These are phyloP conservation scores for Cantharis rustica DNA, from an alignment of 2,888 invertebrate genomes.

Conservation along the genomic window DNA sequence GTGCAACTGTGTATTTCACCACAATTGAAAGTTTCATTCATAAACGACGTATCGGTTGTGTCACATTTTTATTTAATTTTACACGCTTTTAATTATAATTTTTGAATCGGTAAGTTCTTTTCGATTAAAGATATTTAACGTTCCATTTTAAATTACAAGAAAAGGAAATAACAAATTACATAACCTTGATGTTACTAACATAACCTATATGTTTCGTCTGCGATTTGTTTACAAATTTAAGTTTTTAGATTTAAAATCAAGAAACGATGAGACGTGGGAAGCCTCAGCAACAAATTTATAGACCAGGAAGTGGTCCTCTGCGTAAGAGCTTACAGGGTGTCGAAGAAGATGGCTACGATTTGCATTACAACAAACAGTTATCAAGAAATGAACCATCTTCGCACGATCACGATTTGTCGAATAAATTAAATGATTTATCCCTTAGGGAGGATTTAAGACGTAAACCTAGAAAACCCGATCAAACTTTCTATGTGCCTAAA, in stretches of 20 bases:
- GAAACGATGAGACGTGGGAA: constrained; percentile 62
- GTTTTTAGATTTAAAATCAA: constrained; percentile 17
- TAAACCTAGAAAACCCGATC: constrained; percentile 62
- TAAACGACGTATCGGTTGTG: neutral
- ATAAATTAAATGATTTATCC: constrained; percentile 40
- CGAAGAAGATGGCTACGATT: constrained; percentile 62
- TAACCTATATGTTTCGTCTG: constrained; percentile 18
- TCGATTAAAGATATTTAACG: neutral
- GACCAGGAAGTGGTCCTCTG: constrained; percentile 77
- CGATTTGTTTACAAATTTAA: neutral
- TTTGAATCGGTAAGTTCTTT: neutral
- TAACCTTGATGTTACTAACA: constrained; percentile 18
- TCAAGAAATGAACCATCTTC: constrained; percentile 43
- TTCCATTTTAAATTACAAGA: neutral
- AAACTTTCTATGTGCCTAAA: constrained; percentile 60
- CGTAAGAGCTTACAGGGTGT: constrained; percentile 67
- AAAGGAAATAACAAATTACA: constrained; percentile 9
- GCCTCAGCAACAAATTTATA: constrained; percentile 73
- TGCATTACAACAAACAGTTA: constrained; percentile 33
- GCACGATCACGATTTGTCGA: constrained; percentile 40
- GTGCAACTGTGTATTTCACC: neutral
- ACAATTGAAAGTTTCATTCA: neutral
- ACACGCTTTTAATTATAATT: neutral
- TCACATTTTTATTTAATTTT: constrained; percentile 1
- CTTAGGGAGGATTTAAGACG: constrained; percentile 40